phyloP scores from a whole-genome alignment of 2,113 vertebrate genomes.

The Sturnus vulgaris region DNA sequence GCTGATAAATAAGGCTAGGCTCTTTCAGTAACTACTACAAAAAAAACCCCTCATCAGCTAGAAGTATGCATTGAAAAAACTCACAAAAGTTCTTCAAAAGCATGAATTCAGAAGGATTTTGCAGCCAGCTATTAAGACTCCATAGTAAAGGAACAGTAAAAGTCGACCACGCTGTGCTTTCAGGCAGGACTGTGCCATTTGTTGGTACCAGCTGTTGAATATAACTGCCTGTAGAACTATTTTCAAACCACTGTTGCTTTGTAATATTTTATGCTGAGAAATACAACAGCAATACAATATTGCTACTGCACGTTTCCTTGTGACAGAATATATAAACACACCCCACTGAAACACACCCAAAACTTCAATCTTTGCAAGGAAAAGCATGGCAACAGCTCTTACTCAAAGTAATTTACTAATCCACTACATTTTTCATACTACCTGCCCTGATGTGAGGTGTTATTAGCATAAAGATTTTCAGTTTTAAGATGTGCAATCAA shows the following conservation, averaged over 20 bases:
- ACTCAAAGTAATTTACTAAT: background rate
- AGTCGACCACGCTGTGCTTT: constrained; percentile 33
- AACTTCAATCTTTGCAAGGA: background rate
- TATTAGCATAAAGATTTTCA: constrained; percentile 53
- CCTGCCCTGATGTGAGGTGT: background rate
- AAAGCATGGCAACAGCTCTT: background rate
- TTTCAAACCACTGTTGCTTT: background rate
- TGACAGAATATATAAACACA: constrained; percentile 26
- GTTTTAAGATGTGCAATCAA: constrained; percentile 61
- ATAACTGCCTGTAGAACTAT: background rate
- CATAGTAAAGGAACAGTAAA: background rate
- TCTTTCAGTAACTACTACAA: constrained; percentile 1
- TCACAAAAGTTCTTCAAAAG: constrained; percentile 30
- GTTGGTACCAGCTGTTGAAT: constrained; percentile 24
- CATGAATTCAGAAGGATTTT: constrained; percentile 27
- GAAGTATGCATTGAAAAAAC: constrained; percentile 27
- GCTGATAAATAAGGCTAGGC: constrained; percentile 6
- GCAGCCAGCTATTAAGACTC: constrained; percentile 33
- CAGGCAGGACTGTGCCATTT: constrained; percentile 31
- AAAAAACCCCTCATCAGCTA: background rate
- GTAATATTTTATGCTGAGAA: background rate
- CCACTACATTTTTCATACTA: background rate
- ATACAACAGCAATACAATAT: background rate
- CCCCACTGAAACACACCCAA: background rate
- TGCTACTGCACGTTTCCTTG: background rate